Evolutionary conservation across 2,113 vertebrate genomes (phyloP), one percentile per base, ranked within the genome.

Genomic region (Strigops habroptila): DNA sequence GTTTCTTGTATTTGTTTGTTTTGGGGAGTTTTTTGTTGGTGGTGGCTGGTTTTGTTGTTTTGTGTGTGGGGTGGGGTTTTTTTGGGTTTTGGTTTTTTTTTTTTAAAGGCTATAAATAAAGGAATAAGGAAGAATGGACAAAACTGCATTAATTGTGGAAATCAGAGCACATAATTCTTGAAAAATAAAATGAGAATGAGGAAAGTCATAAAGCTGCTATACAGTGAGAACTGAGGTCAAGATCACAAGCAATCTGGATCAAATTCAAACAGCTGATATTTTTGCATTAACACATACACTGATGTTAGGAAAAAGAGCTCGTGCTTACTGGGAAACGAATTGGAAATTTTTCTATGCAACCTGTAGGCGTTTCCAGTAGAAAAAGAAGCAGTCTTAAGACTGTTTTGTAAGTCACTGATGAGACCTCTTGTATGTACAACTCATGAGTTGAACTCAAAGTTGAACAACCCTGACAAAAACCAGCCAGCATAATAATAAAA

Each of bases 311-410:
- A 37, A 85, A 85, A 31, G 10, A 13, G 18, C 3, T 0, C 9
- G 9, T 21, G 3, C 2, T 21, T 65, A 18, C 9, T 75, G 28
- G n/a, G 24, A 60, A 78, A 69, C 0, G 0, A 44, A 52, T 24
- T 59, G 48, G 24, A 77, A 41, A 9, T 55, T 78, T 31, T 91
- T 41, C 3, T 15, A 0, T 35, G 9, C 22, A 46, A 30, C 14
- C 35, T 48, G 3, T 55, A 53, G 24, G 9, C 6, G 2, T 69
- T 78, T 85, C 6, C 3, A 27, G 21, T 27, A 71, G 39, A 8
- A n/a, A 75, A 62, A 71, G 39, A 41, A 3, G 2, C 1, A 27
- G 9, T 49, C 7, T 37, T 51, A 60, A 31, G 17, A 16, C 13
- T 19, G 5, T 43, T 27, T 28, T 46, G 1, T 57, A 30, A 52